phyloP scores from a whole-genome alignment of 2,888 invertebrate species.

The Dryococelus australis region DNA sequence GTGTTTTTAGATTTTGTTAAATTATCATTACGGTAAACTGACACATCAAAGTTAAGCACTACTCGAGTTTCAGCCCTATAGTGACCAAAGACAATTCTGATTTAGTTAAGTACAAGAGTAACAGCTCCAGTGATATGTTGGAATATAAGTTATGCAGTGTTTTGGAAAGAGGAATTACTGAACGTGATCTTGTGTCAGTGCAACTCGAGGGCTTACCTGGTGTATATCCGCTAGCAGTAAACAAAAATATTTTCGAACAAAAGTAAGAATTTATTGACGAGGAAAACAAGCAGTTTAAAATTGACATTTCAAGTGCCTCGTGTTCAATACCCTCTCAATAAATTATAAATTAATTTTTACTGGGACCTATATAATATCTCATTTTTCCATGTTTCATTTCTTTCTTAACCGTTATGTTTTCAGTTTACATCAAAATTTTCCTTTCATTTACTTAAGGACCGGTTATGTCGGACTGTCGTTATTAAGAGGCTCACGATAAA shows the following conservation, averaged over 20 bases:
- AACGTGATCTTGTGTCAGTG: slow-evolving; percentile 24
- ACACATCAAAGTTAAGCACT: neutral
- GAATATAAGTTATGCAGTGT: neutral
- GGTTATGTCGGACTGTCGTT: neutral
- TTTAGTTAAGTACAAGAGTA: slow-evolving; percentile 23
- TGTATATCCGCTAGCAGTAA: neutral
- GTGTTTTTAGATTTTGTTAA: slow-evolving; percentile 29
- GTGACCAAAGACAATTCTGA: slow-evolving; percentile 31
- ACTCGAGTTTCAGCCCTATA: slow-evolving; percentile 22
- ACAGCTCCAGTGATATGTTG: slow-evolving; percentile 25
- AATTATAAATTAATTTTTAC: neutral
- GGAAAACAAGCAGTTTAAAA: slow-evolving; percentile 22
- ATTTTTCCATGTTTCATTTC: neutral
- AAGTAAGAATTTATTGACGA: slow-evolving; percentile 18
- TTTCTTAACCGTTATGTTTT: neutral
- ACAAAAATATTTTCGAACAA: slow-evolving; percentile 5
- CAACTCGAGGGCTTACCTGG: neutral
- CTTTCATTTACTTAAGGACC: neutral
- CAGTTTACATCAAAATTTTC: neutral
- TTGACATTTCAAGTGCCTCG: neutral
- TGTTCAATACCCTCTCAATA: neutral
- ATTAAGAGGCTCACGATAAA: no score
- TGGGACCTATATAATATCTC: neutral
- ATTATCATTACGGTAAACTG: neutral
- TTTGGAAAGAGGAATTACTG: neutral